Evolutionary conservation across 2,797 vertebrate genomes (phyloP), one percentile per base, ranked within the genome.

Genomic region (Falco concolor): DNA sequence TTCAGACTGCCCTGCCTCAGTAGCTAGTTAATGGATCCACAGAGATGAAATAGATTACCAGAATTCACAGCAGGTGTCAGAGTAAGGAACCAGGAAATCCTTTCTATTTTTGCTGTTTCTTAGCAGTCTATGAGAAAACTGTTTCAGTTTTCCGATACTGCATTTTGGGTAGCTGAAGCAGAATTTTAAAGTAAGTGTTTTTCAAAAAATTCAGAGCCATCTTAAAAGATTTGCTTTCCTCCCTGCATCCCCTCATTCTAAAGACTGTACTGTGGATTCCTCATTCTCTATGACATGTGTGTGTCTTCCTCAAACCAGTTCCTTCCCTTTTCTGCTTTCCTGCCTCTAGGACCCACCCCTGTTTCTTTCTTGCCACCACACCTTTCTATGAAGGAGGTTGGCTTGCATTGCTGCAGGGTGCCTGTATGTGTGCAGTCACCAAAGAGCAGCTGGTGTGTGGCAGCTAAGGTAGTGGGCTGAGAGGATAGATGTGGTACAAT

Each of bases 361-460:
- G 8, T 74, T 78, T 72, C 11, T 72, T 44, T 86, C 70, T 89
- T 19, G 30, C 24, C 52, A 59, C 30, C 32, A 67, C 5, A 1
- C 28, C 32, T 47, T 45, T 64, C 15, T 8, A 1, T 19, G 40
- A 68, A 87, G 78, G 78, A 77, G 61, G 40, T 45, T 63, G 75
- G 42, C 21, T 67, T 63, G 47, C 53, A 45, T 75, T 76, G 72
- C 63, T 73, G 28, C 63, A 47, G 50, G 78, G 19, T 42, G 65
- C 44, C 53, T 4, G 2, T 6, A 0, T 53, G 3, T 5, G 12
- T 79, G 47, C 3, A 1, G 5, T 69, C 8, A n/a, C 36, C 52
- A 25, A 8, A 90, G 67, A 61, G 68, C 85, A 72, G 47, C 34
- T 0, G 3, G 12, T 57, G 5, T 3, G 6, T 34, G 50, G 30